phyloP scores from a whole-genome alignment of 1,140 invertebrate genomes.

The Trichogramma pretiosum region DNA sequence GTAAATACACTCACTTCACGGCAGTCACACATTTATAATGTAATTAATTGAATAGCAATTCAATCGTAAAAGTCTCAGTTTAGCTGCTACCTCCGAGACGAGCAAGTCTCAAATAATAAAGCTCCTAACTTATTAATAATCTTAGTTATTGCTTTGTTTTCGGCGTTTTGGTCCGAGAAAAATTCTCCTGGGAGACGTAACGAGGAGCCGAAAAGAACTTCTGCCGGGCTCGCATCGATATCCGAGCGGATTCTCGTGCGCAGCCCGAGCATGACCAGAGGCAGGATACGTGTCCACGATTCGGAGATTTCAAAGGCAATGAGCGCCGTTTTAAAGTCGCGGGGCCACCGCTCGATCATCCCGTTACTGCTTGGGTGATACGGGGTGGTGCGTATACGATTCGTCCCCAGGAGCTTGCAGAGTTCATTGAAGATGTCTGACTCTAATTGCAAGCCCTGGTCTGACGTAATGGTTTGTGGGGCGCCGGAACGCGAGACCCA shows the following conservation, averaged over 20 bases:
- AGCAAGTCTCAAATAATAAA: no score
- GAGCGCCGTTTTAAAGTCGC: constrained; percentile 23
- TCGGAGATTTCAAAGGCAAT: constrained; percentile 4
- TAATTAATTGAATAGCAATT: no score
- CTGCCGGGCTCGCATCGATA: background rate
- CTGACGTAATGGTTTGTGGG: constrained; percentile 27
- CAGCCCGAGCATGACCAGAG: background rate
- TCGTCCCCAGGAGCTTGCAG: constrained; percentile 20
- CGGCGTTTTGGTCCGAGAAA: no score
- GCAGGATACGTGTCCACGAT: background rate
- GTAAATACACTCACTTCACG: no score
- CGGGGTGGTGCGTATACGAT: constrained; percentile 26
- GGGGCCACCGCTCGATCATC: constrained; percentile 23
- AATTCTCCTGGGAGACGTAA: no score
- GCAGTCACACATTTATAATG: no score
- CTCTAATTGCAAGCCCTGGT: constrained; percentile 36
- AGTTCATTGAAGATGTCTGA: constrained; percentile 24
- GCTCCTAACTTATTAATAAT: no score
- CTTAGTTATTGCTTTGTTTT: no score
- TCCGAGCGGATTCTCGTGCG: background rate
- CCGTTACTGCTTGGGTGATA: constrained; percentile 30
- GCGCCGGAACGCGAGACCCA: constrained; percentile 36
- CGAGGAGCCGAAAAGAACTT: no score
- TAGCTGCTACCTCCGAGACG: no score
- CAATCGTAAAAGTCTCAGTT: no score